Base-by-base conservation (phyloP, 2,797 vertebrate genomes). In the Platyrinchus mystaceus region DNA sequence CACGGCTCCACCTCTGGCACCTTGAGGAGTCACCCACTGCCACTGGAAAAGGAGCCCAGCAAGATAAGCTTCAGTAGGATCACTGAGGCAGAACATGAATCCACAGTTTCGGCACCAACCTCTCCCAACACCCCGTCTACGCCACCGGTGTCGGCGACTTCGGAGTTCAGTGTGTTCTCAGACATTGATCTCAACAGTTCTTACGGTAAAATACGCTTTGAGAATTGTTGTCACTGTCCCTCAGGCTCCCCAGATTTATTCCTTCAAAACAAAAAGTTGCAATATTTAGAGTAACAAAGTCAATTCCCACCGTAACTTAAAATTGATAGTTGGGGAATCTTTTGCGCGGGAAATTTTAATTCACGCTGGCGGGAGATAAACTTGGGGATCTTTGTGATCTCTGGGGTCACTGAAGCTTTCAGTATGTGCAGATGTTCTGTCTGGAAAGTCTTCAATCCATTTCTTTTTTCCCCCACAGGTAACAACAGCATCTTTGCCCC, bases 51-150 rank as follows among this genome's bases (percentile, higher is more conserved):
- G 97, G 99, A 99, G 73, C 98, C 99, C 0, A 99, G 99, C 69
- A 99, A 99, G 97, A 99, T 99, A 95, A 99, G 99, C 73, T 99
- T 99, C 97, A 98, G 99, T 49, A 98, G 99, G 69, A 99, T 99
- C 70, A 98, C 99, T 0, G 99, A 99, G 98, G 98, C 98, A 0
- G 99, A 99, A 87, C 98, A 98, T 0, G 99, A 99, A 74, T 96
- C 96, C 9, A 78, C 97, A 2, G 97, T 89, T 2, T 99, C 98
- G 0, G 98, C 99, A 30, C 99, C 99, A 15, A 99, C 99, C 39
- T 99, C 99, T 5, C 99, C 99, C 0, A 99, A 98, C 97, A 99
- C 99, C 0, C 99, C 98, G 6, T 98, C 97, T 9, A 99, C 99
- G 0, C 99, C 99, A 0, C 99, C 99, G 0, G 99, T 98, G 86